A percentile compares a stretch with the other conserved stretches of the same genome.
Conservation (phyloP, 2,113 vertebrate genomes). For the Thryonomys swinderianus region DNA sequence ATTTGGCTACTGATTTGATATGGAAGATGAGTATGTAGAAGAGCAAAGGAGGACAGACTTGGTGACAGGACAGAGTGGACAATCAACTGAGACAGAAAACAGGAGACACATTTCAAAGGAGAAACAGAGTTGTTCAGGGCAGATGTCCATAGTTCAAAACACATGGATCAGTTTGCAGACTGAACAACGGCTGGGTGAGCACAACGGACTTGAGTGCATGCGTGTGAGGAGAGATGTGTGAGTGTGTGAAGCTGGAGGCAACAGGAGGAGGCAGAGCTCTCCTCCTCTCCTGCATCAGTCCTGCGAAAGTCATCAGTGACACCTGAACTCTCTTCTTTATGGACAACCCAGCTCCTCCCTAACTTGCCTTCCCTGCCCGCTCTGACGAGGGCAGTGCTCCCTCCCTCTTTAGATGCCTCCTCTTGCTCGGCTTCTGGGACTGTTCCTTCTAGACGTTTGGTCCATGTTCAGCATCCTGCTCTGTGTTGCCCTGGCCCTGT, state of each 20-base stretch:
- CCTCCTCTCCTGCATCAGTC: background rate
- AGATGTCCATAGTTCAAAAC: background rate
- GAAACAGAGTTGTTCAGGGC: background rate
- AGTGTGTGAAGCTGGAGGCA: background rate
- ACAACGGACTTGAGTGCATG: background rate
- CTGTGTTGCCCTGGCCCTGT: background rate
- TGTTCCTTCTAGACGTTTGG: background rate
- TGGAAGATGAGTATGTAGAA: background rate
- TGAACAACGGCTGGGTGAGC: background rate
- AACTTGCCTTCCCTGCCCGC: background rate
- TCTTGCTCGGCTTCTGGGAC: background rate
- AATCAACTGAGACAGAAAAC: background rate
- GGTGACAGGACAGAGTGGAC: background rate
- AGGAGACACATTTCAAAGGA: background rate
- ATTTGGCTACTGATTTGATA: background rate
- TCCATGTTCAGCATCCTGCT: fast-evolving
- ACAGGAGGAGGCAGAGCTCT: background rate
- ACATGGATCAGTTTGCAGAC: background rate
- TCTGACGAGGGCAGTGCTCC: background rate
- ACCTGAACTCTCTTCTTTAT: background rate
- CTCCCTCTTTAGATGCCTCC: background rate
- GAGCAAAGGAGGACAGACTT: background rate
- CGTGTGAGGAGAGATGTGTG: background rate
- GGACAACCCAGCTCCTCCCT: background rate
- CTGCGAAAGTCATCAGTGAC: background rate